Evolutionary conservation across 2,113 vertebrate genomes (phyloP), one percentile per base, ranked within the genome.

Genomic region (Rafetus swinhoei): DNA sequence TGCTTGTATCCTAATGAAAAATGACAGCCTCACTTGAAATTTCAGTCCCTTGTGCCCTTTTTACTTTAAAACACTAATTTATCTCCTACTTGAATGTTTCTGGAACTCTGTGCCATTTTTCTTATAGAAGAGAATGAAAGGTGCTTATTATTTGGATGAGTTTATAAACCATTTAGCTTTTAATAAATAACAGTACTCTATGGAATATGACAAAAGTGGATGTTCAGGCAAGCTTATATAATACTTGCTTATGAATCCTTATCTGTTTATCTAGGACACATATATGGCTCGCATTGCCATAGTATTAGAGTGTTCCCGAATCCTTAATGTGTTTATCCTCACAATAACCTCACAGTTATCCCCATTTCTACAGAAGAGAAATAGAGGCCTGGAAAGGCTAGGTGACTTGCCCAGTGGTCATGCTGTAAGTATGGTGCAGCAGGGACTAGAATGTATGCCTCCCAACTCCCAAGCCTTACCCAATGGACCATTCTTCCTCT

Each of bases 1-100:
- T 91, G 72, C 85, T 85, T 22, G 82, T 76, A 6, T 77, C 60
- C 81, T 93, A 93, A 93, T 82, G 86, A 94, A 96, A 96, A 95
- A 82, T 65, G 87, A 92, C 90, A 89, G 21, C 55, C 53, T 54
- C 80, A 39, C 74, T 92, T 56, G 81, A 82, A 89, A 94, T 90
- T 95, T 81, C 84, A 69, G 11, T 85, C 93, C 59, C 45, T 11
- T 27, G 62, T 87, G 27, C 87, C 81, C 85, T 86, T 95, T 95
- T 88, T 45, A 82, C 91, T 91, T 95, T 79, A 79, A 90, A 95
- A 80, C 88, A 29, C 50, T 45, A 88, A 85, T 95, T 94, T 86
- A 60, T 60, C 69, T 96, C 90, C 50, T 9, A 85, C 52, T 35
- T 57, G 25, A 94, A 60, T 74, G 35, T 94, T 91, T 95, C 84